These are phyloP conservation scores for Eupithecia abbreviata DNA, from an alignment of 2,888 invertebrate species.

Conservation along the genomic window DNA sequence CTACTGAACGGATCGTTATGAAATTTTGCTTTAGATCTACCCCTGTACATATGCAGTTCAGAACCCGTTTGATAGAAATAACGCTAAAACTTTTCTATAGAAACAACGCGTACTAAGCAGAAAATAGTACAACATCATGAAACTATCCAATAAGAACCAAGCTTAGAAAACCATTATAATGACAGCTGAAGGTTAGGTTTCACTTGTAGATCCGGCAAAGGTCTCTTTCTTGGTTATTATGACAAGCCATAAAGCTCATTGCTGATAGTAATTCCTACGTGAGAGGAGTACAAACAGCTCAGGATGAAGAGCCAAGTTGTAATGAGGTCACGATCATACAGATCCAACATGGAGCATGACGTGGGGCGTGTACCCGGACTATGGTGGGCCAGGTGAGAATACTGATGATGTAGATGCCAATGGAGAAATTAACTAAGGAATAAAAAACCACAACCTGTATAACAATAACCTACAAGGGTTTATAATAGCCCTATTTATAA, in stretches of 20 bases:
- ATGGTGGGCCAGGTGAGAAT: conserved; percentile 28
- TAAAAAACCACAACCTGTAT: background rate
- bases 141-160: background rate
- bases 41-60: background rate
- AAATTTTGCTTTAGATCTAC: background rate
- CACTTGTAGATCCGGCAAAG: background rate
- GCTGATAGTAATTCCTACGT: conserved; percentile 2
- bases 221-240: background rate
- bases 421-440: background rate
- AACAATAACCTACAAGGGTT: background rate
- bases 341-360: conserved; percentile 36
- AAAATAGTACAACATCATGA: no score
- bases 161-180: background rate
- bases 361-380: conserved; percentile 27
- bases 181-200: background rate
- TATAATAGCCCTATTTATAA: background rate
- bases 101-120: no score
- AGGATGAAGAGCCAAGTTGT: conserved; percentile 26
- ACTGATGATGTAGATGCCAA: conserved; percentile 28
- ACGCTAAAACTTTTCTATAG: background rate
- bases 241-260: conserved; percentile 8
- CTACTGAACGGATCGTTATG: background rate
- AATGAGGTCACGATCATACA: conserved; percentile 38
- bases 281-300: conserved; percentile 20
- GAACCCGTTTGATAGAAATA: background rate